Base-by-base conservation (phyloP, 2,797 vertebrate species). In the Hemitrygon akajei region DNA sequence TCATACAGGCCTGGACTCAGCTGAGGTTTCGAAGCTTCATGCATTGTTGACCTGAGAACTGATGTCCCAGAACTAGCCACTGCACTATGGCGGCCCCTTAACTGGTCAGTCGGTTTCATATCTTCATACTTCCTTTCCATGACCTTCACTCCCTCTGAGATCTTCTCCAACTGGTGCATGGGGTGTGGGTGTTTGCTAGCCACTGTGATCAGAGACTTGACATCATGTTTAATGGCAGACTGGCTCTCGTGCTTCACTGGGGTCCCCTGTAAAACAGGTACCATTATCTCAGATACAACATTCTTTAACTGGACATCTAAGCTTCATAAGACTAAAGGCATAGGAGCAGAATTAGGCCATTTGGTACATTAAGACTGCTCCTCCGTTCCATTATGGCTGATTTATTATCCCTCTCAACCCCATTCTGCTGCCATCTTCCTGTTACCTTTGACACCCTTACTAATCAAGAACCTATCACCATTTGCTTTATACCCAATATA, bases 1-100 rank as follows among this genome's bases (percentile, higher is more conserved):
- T 99, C 99, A n/a, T 99, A 99, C 96, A 99, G 97, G 94, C 98
- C 97, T 0, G 99, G 99, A 96, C 99, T 99, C 94, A 98, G 97
- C 95, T 99, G 99, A 92, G 98, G 97, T 96, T 98, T 99, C 2
- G 98, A 96, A 94, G 96, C 95, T 96, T 99, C 98, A 14, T 97
- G 97, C 95, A 99, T 97, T 0, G 99, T 98, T 95, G 98, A 99
- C 95, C 99, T 97, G 94, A 99, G 97, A 94, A 99, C 99, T 0
- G 99, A 99, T 77, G 97, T 96, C 94, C 98, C 97, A 84, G 98
- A 98, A 97, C 98, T 99, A 94, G 99, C 98, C 95, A 99, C 98
- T 0, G 98, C 98, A 0, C 98, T 98, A 96, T 99, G 98, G 56
- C 98, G 98, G 94, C 97, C 96, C 0, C 98, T 97, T 91, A 97